Conservation (phyloP, 2,888 invertebrate species). For the Artemia sinica region DNA sequence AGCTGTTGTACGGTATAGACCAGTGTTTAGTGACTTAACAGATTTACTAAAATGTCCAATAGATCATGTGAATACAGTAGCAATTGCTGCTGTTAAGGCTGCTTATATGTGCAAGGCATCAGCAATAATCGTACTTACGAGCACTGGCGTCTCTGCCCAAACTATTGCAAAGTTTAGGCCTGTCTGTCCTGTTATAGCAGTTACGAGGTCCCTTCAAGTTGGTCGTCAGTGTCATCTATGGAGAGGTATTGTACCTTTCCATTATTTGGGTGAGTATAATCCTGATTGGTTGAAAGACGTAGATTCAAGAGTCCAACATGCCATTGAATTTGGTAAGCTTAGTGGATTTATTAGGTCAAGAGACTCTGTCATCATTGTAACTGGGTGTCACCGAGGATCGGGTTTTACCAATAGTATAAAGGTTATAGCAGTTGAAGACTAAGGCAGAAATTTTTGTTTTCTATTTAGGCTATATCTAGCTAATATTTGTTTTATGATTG, state of each 20-base stretch:
- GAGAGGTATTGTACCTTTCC: constrained; percentile 74
- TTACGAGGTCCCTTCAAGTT: constrained; percentile 63
- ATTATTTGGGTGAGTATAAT: constrained; percentile 34
- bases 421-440: constrained; percentile 50
- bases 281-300: constrained; percentile 81
- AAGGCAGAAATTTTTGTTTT: no score
- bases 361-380: constrained; percentile 76
- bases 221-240: constrained; percentile 84
- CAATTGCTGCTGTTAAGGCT: constrained; percentile 87
- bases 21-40: not conserved
- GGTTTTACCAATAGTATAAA: constrained; percentile 93
- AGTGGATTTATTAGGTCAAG: constrained; percentile 68
- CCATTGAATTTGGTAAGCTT: constrained; percentile 61
- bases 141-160: constrained; percentile 65
- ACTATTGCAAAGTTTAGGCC: constrained; percentile 82
- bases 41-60: not conserved
- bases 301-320: constrained; percentile 65
- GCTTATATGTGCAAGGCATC: constrained; percentile 70
- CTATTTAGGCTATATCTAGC: no score
- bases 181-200: constrained; percentile 80
- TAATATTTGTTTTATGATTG: no score
- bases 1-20: constrained; percentile 6
- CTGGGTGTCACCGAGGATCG: constrained; percentile 88
- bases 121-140: constrained; percentile 75
- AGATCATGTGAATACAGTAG: constrained; percentile 45